Conservation (phyloP, 2,888 invertebrate genomes). For the Abrostola triplasia region DNA sequence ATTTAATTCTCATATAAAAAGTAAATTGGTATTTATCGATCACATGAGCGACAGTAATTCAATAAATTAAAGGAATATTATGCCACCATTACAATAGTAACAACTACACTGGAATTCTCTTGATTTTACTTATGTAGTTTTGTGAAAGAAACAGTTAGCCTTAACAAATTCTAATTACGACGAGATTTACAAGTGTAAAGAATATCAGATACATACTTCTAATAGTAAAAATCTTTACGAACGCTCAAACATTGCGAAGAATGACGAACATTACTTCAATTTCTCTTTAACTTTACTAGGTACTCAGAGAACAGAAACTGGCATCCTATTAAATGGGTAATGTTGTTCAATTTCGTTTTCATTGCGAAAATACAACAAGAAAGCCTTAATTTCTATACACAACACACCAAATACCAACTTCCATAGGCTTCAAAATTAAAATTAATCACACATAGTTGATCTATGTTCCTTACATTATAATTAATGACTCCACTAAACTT, state of each 20-base stretch:
- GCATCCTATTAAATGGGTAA: slow-evolving; percentile 36
- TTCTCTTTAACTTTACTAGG: slow-evolving; percentile 31
- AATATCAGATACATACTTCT: neutral
- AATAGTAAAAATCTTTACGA: slow-evolving; percentile 9
- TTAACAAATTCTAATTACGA: neutral
- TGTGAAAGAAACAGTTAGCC: too few species aligned
- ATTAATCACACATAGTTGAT: slow-evolving; percentile 40
- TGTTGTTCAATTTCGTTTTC: slow-evolving; percentile 35
- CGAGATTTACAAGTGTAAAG: neutral
- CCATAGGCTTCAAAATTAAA: slow-evolving; percentile 1
- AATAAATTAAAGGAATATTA: too few species aligned
- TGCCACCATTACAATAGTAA: too few species aligned
- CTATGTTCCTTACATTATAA: slow-evolving; percentile 48
- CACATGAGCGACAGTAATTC: too few species aligned
- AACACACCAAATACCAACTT: too few species aligned
- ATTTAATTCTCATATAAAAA: too few species aligned
- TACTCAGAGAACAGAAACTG: slow-evolving; percentile 34
- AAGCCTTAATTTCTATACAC: slow-evolving; percentile 14
- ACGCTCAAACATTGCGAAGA: slow-evolving; percentile 15
- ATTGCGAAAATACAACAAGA: slow-evolving; percentile 36
- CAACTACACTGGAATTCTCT: too few species aligned
- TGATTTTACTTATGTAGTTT: too few species aligned
- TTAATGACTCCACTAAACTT: slow-evolving; percentile 57
- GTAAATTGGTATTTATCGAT: too few species aligned
- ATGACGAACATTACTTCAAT: slow-evolving; percentile 24